Conservation (phyloP, 2,888 invertebrate species). For the Strigamia transsilvanica region DNA sequence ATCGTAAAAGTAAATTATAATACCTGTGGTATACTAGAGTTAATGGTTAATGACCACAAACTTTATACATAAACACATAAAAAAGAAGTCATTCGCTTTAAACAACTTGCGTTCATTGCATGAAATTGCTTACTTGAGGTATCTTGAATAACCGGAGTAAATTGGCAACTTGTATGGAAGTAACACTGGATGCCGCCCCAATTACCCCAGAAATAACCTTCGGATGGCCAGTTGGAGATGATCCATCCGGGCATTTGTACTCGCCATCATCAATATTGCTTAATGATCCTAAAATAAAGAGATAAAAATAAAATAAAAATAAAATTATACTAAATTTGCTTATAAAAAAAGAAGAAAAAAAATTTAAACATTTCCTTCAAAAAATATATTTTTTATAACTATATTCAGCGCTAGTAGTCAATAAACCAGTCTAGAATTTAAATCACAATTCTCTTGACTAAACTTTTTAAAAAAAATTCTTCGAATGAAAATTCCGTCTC, state of each 20-base stretch:
- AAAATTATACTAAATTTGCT: background rate
- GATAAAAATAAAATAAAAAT: slow-evolving; percentile 54
- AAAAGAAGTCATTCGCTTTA: background rate
- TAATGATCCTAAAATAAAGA: slow-evolving; percentile 79
- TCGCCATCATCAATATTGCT: slow-evolving; percentile 92
- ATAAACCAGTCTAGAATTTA: too few species aligned
- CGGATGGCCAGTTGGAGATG: slow-evolving; percentile 74
- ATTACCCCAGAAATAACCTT: slow-evolving; percentile 89
- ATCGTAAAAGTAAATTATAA: background rate
- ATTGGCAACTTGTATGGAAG: slow-evolving; percentile 95
- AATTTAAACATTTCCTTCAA: too few species aligned
- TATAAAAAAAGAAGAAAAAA: background rate
- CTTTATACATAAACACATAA: too few species aligned
- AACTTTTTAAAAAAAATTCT: too few species aligned
- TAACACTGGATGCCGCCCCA: slow-evolving; percentile 90
- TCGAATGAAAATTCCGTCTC: too few species aligned
- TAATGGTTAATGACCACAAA: too few species aligned
- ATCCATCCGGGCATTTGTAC: slow-evolving; percentile 72
- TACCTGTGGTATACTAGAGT: background rate
- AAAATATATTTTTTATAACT: too few species aligned
- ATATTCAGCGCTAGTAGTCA: too few species aligned
- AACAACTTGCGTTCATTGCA: background rate
- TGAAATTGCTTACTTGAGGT: slow-evolving; percentile 71
- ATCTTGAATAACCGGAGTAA: slow-evolving; percentile 89
- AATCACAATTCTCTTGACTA: too few species aligned